Conservation (phyloP, 2,113 vertebrate genomes). For the Nicator chloris region DNA sequence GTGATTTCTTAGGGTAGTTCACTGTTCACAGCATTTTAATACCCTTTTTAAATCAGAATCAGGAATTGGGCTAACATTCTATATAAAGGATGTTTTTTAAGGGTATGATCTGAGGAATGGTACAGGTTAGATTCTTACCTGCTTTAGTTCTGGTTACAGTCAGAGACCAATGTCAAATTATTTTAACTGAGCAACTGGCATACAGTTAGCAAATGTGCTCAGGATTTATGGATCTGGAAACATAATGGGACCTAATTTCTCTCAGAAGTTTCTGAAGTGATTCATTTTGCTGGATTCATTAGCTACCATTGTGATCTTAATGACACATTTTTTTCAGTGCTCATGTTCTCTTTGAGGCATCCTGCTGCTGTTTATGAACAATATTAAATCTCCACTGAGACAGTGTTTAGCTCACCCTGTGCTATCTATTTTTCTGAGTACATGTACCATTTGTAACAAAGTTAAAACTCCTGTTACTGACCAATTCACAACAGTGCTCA, state of each 20-base stretch:
- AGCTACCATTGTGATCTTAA: background rate
- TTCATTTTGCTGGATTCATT: background rate
- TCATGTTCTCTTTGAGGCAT: background rate
- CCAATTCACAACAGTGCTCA: background rate
- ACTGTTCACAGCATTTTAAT: background rate
- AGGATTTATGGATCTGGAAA: background rate
- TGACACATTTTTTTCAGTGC: background rate
- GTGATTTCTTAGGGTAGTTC: slow-evolving; percentile 2
- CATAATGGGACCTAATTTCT: background rate
- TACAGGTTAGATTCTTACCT: background rate
- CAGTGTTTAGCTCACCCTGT: background rate
- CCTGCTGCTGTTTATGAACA: background rate
- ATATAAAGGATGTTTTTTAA: background rate
- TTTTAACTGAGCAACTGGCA: background rate
- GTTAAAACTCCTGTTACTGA: background rate
- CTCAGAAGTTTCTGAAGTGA: background rate
- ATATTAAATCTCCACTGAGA: background rate
- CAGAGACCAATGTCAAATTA: background rate
- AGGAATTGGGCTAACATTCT: background rate
- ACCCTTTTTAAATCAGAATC: background rate
- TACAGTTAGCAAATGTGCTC: background rate
- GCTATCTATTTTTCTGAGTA: background rate
- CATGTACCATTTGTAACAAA: background rate
- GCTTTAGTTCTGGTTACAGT: background rate
- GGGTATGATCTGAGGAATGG: background rate